Conservation (phyloP, 2,888 invertebrate genomes). For the Luperina testacea region DNA sequence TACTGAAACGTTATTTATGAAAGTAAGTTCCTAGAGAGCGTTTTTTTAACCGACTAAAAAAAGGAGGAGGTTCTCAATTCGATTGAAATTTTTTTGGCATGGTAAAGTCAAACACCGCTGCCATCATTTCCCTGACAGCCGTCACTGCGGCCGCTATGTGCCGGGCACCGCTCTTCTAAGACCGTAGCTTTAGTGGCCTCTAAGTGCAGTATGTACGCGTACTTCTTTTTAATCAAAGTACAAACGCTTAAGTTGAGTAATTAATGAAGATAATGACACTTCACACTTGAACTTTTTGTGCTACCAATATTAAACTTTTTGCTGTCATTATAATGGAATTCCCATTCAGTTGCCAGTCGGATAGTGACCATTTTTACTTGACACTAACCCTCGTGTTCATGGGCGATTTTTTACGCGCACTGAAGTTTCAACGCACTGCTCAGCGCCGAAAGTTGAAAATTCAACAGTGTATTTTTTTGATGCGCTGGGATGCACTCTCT, state of each 20-base stretch:
- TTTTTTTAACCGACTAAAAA: too few species aligned
- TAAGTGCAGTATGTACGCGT: not conserved
- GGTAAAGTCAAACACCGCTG: not conserved
- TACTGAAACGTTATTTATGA: too few species aligned
- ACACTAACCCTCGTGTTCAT: not conserved
- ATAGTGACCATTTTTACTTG: not conserved
- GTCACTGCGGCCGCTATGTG: not conserved
- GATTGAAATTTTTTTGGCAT: not conserved
- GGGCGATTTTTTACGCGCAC: not conserved
- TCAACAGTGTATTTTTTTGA: not conserved
- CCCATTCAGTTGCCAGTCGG: slow-evolving; percentile 8
- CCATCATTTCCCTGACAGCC: too few species aligned
- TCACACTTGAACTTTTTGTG: not conserved
- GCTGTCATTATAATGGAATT: slow-evolving; percentile 6
- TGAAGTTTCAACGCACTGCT: not conserved
- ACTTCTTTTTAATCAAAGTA: not conserved
- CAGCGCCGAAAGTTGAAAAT: not conserved
- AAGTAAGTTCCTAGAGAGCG: too few species aligned
- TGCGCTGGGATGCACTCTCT: not conserved
- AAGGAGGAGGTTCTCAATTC: too few species aligned
- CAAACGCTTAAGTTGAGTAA: not conserved
- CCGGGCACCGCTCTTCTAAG: not conserved
- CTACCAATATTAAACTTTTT: slow-evolving; percentile 13
- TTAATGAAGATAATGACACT: not conserved
- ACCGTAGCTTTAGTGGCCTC: not conserved